These are phyloP conservation scores for Ceratotherium simum DNA, from an alignment of 2,113 vertebrate genomes.

Conservation along the genomic window DNA sequence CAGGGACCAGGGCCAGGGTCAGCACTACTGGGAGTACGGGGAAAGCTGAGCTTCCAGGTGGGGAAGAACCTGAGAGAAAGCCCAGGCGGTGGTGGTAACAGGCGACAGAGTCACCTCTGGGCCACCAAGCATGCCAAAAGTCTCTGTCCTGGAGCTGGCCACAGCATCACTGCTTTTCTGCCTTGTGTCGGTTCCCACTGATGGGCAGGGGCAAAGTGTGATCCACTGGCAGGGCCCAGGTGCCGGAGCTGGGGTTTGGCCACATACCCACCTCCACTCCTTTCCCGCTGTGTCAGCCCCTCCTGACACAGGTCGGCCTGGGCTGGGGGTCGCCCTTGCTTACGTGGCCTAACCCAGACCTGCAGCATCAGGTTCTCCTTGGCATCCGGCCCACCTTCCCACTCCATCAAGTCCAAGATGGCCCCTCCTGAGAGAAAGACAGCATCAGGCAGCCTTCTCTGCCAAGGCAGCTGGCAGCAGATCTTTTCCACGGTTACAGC, in stretches of 20 bases:
- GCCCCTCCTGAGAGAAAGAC: background rate
- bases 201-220: accelerated
- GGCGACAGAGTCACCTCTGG: background rate
- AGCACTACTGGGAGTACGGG: background rate
- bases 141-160: background rate
- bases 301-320: background rate
- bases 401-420: background rate
- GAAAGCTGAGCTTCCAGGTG: accelerated
- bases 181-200: accelerated
- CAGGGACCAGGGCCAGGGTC: background rate
- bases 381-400: background rate
- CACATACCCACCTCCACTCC: accelerated
- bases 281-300: background rate
- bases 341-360: background rate
- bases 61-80: background rate
- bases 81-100: background rate
- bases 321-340: background rate
- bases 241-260: background rate
- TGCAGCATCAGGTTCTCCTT: background rate
- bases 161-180: accelerated
- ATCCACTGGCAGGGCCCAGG: background rate
- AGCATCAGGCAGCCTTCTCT: background rate
- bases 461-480: background rate
- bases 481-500: accelerated
- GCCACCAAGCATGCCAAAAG: accelerated